Percentiles rank a stretch among this genome's conserved stretches.
Conservation (phyloP, 2,888 invertebrate species). For the Zaprionus bogoriensis region DNA sequence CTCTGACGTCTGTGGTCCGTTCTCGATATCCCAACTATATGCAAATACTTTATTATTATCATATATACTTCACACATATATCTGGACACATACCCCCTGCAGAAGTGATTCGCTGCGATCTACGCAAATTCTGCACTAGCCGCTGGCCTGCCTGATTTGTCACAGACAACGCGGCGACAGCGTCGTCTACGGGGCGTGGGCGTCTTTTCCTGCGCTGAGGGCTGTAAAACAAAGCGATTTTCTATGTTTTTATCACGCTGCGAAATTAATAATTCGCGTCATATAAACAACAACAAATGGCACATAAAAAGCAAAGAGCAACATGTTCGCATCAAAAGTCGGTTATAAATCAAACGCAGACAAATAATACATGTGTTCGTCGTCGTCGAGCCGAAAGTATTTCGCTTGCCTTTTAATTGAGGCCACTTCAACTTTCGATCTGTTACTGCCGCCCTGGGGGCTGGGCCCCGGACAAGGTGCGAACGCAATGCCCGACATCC, state of each 20-base stretch:
- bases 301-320: slow-evolving; percentile 58
- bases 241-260: slow-evolving; percentile 51
- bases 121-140: slow-evolving; percentile 63
- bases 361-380: slow-evolving; percentile 15
- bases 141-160: slow-evolving; percentile 35
- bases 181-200: slow-evolving; percentile 28
- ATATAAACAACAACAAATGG: slow-evolving; percentile 51
- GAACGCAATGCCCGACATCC: slow-evolving; percentile 19
- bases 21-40: neutral
- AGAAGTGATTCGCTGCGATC: slow-evolving; percentile 29
- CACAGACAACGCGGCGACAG: slow-evolving; percentile 71
- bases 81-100: slow-evolving; percentile 7
- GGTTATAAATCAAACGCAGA: slow-evolving; percentile 66
- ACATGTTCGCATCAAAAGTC: slow-evolving; percentile 67
- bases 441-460: slow-evolving; percentile 6
- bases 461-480: slow-evolving; percentile 19
- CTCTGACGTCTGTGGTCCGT: slow-evolving; percentile 61
- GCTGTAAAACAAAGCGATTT: slow-evolving; percentile 58
- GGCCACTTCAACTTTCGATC: slow-evolving; percentile 19
- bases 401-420: slow-evolving; percentile 39
- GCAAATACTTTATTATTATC: no score
- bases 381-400: slow-evolving; percentile 2
- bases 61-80: neutral
- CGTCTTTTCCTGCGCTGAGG: slow-evolving; percentile 8
- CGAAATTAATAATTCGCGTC: slow-evolving; percentile 59